Evolutionary conservation across 1,140 invertebrate species (phyloP).

Genomic region (Brachionus manjavacas): DNA sequence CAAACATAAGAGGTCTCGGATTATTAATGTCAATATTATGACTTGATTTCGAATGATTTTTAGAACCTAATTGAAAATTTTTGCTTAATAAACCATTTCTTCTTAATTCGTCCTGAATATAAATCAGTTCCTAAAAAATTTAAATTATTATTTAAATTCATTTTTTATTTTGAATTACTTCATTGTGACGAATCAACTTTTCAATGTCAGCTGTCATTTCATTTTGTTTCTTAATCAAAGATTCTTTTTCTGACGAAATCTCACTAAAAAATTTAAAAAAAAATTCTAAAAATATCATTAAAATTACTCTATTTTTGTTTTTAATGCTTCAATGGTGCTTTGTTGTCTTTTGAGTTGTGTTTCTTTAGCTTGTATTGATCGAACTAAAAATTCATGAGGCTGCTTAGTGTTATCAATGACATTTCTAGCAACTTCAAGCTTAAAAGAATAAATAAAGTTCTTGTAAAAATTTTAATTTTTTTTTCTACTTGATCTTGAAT

Average conservation of each 20-base stretch:
- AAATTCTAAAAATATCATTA: background rate
- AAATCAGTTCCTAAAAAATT: slow-evolving; percentile 1
- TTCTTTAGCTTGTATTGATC: slow-evolving; percentile 51
- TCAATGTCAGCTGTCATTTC: slow-evolving; percentile 56
- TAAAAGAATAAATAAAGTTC: background rate
- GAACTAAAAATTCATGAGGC: slow-evolving; percentile 55
- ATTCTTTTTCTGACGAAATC: slow-evolving; percentile 49
- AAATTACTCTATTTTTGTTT: slow-evolving; percentile 48
- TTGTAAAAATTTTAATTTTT: background rate
- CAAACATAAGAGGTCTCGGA: slow-evolving; percentile 31
- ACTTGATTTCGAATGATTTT: background rate
- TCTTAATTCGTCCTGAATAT: slow-evolving; percentile 14
- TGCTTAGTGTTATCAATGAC: slow-evolving; percentile 54
- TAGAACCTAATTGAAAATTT: background rate
- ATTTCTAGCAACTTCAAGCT: slow-evolving; percentile 51
- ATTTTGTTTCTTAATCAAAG: slow-evolving; percentile 50
- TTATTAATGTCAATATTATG: slow-evolving; percentile 10
- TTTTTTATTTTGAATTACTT: slow-evolving; percentile 46
- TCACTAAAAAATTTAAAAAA: slow-evolving; percentile 45
- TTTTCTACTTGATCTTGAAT: slow-evolving; percentile 50
- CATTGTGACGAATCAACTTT: slow-evolving; percentile 52
- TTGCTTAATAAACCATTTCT: background rate
- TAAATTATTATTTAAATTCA: background rate
- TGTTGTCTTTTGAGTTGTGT: slow-evolving; percentile 50
- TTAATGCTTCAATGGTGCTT: slow-evolving; percentile 47